These are phyloP conservation scores for Drepana arcuata DNA, from an alignment of 1,140 invertebrate genomes.

Conservation along the genomic window DNA sequence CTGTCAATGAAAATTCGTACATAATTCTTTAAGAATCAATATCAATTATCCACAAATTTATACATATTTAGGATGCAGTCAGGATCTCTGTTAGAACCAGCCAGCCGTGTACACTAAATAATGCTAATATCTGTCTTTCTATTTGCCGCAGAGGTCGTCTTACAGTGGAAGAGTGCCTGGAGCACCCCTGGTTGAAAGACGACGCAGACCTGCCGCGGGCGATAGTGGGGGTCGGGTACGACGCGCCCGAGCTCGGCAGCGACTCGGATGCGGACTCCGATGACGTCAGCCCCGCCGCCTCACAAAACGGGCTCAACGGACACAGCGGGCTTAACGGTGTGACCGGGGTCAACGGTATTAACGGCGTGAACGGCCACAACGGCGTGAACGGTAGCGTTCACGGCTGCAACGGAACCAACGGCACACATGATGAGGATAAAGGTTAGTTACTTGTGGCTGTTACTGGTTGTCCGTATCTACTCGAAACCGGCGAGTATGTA, in stretches of 20 bases:
- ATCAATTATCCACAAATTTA: too few species aligned
- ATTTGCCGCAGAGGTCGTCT: constrained; percentile 73
- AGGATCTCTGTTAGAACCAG: too few species aligned
- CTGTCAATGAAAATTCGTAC: too few species aligned
- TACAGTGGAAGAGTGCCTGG: constrained; percentile 75
- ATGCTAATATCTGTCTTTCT: too few species aligned
- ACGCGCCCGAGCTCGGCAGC: constrained; percentile 32
- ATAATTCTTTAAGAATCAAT: too few species aligned
- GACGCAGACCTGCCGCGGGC: constrained; percentile 46
- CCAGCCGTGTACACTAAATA: too few species aligned
- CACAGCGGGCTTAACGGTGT: constrained; percentile 12
- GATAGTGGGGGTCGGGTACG: constrained; percentile 44
- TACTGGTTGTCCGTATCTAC: background rate
- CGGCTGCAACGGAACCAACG: constrained; percentile 25
- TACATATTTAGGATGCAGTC: too few species aligned
- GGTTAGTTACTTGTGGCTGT: constrained; percentile 14
- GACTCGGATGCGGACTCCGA: constrained; percentile 33
- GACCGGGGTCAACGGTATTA: constrained; percentile 17
- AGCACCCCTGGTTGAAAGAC: constrained; percentile 75
- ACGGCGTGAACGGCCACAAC: constrained; percentile 14
- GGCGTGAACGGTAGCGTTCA: constrained; percentile 13
- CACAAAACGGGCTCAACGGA: constrained; percentile 24
- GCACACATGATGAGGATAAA: constrained; percentile 40
- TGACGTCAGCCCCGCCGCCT: constrained; percentile 13
- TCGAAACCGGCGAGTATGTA: background rate